Conservation (phyloP, 2,888 invertebrate genomes). For the Biston stratarius region DNA sequence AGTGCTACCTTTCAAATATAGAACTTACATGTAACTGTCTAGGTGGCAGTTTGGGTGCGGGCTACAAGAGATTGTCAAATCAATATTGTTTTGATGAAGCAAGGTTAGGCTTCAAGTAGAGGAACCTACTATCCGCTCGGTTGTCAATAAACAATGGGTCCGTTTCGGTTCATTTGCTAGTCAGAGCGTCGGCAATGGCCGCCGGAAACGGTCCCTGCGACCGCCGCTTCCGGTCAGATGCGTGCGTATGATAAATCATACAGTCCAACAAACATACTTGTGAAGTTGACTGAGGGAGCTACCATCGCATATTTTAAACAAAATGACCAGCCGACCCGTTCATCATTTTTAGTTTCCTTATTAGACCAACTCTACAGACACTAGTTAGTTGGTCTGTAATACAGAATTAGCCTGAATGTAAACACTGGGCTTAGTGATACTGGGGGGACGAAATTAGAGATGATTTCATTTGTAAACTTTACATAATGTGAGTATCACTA, state of each 20-base stretch:
- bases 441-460: constrained; percentile 13
- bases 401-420: constrained; percentile 60
- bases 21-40: too few relatives aligned
- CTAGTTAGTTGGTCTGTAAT: background rate
- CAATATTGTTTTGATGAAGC: background rate
- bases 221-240: constrained; percentile 77
- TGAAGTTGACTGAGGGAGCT: background rate
- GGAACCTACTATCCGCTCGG: constrained; percentile 5
- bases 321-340: background rate
- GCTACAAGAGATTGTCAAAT: background rate
- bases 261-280: background rate
- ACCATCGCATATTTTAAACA: background rate
- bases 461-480: constrained; percentile 21
- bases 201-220: constrained; percentile 71
- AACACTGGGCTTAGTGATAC: constrained; percentile 45
- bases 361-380: background rate
- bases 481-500: background rate
- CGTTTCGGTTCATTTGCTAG: constrained; percentile 75
- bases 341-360: background rate
- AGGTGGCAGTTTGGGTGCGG: background rate
- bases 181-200: constrained; percentile 67
- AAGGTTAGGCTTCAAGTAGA: background rate
- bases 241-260: constrained; percentile 70
- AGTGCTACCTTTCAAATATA: too few relatives aligned
- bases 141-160: constrained; percentile 63